Evolutionary conservation across 1,140 invertebrate genomes (phyloP), one percentile per base, ranked within the genome.

Genomic region (Pemphigus obesinymphae): DNA sequence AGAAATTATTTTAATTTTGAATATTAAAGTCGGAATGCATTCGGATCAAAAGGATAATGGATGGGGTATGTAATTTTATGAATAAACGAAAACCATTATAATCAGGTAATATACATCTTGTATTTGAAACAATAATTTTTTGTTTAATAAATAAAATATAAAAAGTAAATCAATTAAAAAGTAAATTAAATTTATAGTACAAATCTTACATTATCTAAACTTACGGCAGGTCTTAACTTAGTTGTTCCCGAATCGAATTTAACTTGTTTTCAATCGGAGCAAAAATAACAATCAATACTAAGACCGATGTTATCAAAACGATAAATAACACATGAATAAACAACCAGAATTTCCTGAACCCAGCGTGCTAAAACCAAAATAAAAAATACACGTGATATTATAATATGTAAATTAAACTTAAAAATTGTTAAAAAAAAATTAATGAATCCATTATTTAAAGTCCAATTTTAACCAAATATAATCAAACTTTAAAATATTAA

Each of bases 241-340:
- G 89, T 50, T 89, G 88, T 7, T 90, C 88, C 8, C 76, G 76
- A 11, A 80, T 23, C 11, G 76, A 43, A 80, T 58, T 80, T 61
- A 80, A 61, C 48, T 61, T 80, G 0, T 23, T 26, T 83, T 91
- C 89, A 61, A 94, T 92, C 13, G 93, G 93, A n/a, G 93, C 93
- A 58, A 93, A 87, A 8, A 92, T 91, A 23, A 92, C 90, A 82
- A 95, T 90, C 82, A 93, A 89, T 73, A 95, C 90, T 73, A 95
- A 88, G 7, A 89, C 90, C 15, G 90, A 87, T 0, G 91, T 89
- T 82, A 95, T 89, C 20, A 90, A 84, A 17, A 90, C 83, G 37
- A 93, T 88, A 34, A 92, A 89, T 8, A 94, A 86, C 55, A 92
- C 89, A 85, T 95, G 95, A 48, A 95, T 86, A 61, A 90, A 91